These are phyloP conservation scores for Oplegnathus fasciatus DNA, from an alignment of 2,113 vertebrate genomes.

Conservation along the genomic window DNA sequence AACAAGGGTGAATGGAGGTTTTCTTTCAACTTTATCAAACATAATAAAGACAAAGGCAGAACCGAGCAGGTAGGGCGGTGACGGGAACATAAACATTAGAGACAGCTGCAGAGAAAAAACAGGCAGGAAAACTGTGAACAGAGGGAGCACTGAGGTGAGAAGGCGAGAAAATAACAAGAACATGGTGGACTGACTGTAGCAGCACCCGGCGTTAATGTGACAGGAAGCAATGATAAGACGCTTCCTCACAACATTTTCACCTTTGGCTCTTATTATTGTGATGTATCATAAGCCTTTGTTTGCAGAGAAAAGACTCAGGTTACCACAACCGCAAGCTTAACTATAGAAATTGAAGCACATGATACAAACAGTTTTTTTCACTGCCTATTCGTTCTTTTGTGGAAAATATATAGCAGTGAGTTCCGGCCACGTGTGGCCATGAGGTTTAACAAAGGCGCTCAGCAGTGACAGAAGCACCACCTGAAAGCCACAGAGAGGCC, in stretches of 20 bases:
- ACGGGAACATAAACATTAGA: background rate
- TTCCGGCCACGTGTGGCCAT: background rate
- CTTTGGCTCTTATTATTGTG: background rate
- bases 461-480: background rate
- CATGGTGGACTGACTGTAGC: background rate
- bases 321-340: background rate
- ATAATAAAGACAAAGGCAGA: conserved; percentile 6
- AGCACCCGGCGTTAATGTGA: background rate
- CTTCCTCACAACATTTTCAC: conserved; percentile 3
- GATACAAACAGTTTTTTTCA: background rate
- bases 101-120: background rate
- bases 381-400: background rate
- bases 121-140: conserved; percentile 15
- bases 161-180: conserved; percentile 39
- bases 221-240: background rate
- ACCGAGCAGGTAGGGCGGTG: background rate
- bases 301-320: background rate
- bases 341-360: background rate
- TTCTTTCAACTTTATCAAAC: background rate
- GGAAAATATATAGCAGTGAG: background rate
- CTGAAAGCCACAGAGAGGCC: no score
- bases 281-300: background rate
- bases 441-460: background rate
- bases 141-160: conserved; percentile 31
- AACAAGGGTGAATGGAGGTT: background rate